A percentile compares a stretch with the other conserved stretches of the same genome.
phyloP scores from a whole-genome alignment of 2,797 vertebrate genomes.

The Cephalopachus bancanus region DNA sequence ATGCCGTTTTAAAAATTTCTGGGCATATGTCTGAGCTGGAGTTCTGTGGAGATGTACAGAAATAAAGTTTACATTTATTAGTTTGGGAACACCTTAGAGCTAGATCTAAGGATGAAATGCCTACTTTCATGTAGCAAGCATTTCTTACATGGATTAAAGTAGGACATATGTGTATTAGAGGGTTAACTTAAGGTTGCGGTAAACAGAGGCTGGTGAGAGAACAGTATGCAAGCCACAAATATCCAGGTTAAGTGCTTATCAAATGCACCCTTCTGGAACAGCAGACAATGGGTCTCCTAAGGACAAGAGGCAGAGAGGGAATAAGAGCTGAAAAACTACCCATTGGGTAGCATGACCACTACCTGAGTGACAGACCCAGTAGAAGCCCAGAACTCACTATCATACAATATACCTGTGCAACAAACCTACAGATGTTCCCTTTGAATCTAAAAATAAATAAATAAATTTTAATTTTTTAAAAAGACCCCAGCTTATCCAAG shows the following conservation, averaged over 20 bases:
- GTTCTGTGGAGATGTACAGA: not conserved
- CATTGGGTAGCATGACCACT: no score
- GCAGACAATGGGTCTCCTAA: no score
- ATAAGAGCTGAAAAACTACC: no score
- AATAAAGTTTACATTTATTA: not conserved
- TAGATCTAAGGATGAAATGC: not conserved
- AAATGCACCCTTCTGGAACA: no score
- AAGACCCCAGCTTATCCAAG: not conserved
- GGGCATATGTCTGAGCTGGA: not conserved
- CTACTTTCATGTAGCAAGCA: not conserved
- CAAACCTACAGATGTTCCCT: no score
- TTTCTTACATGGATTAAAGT: not conserved
- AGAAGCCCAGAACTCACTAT: no score
- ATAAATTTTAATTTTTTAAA: no score
- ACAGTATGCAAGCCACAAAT: no score
- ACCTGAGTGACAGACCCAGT: no score
- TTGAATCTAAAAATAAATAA: not conserved
- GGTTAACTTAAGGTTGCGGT: not conserved
- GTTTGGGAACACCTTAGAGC: not conserved
- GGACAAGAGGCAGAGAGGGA: no score
- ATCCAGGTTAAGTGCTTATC: not conserved
- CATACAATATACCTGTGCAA: no score
- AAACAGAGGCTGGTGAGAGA: not conserved
- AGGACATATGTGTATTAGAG: accelerated
- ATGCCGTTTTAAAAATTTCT: not conserved